Conservation (phyloP, 2,113 vertebrate species). For the Brachypodius melanocephalos region DNA sequence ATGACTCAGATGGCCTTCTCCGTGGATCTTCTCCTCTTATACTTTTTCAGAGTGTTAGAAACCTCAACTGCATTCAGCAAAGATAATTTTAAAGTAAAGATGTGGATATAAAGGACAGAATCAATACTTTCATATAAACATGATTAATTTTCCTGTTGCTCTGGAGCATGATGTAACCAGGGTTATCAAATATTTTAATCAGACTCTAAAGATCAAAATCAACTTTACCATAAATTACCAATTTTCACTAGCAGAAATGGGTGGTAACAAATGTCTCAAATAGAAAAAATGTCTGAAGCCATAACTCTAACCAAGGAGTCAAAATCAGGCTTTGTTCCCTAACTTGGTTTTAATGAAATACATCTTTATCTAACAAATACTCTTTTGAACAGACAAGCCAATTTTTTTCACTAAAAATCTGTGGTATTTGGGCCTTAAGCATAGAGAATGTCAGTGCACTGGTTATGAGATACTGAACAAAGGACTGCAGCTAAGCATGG, state of each 20-base stretch:
- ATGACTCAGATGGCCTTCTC: neutral
- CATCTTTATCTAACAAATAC: neutral
- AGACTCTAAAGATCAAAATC: neutral
- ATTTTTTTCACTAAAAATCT: neutral
- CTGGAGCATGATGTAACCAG: neutral
- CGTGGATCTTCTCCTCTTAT: neutral
- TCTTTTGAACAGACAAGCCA: neutral
- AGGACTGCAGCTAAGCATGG: slow-evolving; percentile 34
- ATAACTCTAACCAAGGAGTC: neutral
- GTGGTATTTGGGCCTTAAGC: neutral
- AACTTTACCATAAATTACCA: neutral
- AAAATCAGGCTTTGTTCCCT: neutral
- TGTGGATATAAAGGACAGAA: neutral
- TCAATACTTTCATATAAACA: neutral
- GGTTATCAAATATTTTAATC: neutral
- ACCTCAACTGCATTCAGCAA: neutral
- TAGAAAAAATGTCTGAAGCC: neutral
- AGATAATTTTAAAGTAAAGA: neutral
- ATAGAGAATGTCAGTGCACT: neutral
- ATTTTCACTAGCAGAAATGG: neutral
- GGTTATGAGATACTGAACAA: slow-evolving; percentile 33
- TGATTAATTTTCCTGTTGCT: neutral
- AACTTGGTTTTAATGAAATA: neutral
- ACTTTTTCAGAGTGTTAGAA: neutral
- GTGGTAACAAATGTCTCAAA: neutral